Evolutionary conservation across 2,888 invertebrate species (phyloP), one percentile per base, ranked within the genome.

Genomic region (Stenodera caucasica): DNA sequence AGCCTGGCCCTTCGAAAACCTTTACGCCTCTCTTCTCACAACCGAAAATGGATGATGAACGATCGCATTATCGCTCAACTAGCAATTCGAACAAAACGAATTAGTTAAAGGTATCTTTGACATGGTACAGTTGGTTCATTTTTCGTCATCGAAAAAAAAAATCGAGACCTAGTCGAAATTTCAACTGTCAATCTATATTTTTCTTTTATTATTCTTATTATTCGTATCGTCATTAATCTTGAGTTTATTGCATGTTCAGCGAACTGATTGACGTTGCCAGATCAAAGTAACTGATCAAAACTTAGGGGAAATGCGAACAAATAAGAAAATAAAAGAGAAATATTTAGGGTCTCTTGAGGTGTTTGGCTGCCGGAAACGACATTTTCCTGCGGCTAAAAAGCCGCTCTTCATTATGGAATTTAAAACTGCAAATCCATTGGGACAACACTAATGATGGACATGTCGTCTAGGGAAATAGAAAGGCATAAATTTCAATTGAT

Each of bases 161-260:
- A 4, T 26, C 5, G 26, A 26, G 5, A 26, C 26, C 26, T 4
- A 2, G 49, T 18, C 4, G 18, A 21, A 35, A 15, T 35, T n/a
- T 2, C 53, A 8, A 35, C 35, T 33, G 35, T 30, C 54, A 61
- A 64, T 61, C 55, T 37, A 32, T 56, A n/a, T n/a, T n/a, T n/a
- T n/a, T n/a, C 58, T 50, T 37, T 58, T 58, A 61, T 61, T 58
- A 61, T 61, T 51, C 53, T 12, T 50, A 53, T 53, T 50, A 58
- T 55, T 53, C 57, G 40, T 53, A n/a, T 30, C 51, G 60, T 51
- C 65, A 65, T 63, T 60, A 60, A 65, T 65, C 63, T 65, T 60
- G 56, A 45, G 58, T 65, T 58, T 65, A 59, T 59, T 58, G 63
- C 63, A 30, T 52, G 58, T 55, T 58, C 58, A 37, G 33, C 52